Evolutionary conservation across 2,888 invertebrate genomes (phyloP).

Genomic region (Pelosia muscerda): DNA sequence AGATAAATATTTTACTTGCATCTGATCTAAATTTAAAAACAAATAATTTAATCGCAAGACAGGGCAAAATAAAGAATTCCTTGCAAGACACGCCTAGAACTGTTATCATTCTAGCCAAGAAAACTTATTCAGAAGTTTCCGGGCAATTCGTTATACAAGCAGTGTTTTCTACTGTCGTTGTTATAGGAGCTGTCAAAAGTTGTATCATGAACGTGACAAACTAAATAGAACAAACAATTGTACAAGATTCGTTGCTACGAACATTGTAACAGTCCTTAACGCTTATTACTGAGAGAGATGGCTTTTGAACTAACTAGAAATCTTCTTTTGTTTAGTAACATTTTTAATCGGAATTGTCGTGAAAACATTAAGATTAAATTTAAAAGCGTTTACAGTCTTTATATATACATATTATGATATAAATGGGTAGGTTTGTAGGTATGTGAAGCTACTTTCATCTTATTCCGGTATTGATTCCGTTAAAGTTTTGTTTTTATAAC

Average conservation of each 20-base stretch:
- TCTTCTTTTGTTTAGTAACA: not conserved
- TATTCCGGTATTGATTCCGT: no score
- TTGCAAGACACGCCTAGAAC: conserved; percentile 28
- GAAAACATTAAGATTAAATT: no score
- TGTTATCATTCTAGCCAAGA: conserved; percentile 25
- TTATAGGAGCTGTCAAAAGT: conserved; percentile 9
- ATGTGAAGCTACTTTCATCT: no score
- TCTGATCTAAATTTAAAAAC: not conserved
- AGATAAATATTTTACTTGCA: not conserved
- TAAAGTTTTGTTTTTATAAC: no score
- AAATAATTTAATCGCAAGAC: conserved; percentile 4
- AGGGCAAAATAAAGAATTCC: conserved; percentile 18
- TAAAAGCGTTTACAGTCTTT: not conserved
- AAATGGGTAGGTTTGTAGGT: no score
- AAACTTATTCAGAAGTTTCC: conserved; percentile 37
- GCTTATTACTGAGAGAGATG: not conserved
- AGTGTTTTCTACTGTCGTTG: conserved; percentile 1
- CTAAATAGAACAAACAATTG: conserved; percentile 3
- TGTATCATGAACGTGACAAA: conserved; percentile 1
- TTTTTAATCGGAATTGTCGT: no score
- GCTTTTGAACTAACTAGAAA: not conserved
- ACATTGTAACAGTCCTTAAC: not conserved
- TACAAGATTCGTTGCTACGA: not conserved
- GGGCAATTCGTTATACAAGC: conserved; percentile 42
- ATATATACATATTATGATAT: no score